Base-by-base conservation (phyloP, 2,113 vertebrate genomes). In the Spilogale gracilis region DNA sequence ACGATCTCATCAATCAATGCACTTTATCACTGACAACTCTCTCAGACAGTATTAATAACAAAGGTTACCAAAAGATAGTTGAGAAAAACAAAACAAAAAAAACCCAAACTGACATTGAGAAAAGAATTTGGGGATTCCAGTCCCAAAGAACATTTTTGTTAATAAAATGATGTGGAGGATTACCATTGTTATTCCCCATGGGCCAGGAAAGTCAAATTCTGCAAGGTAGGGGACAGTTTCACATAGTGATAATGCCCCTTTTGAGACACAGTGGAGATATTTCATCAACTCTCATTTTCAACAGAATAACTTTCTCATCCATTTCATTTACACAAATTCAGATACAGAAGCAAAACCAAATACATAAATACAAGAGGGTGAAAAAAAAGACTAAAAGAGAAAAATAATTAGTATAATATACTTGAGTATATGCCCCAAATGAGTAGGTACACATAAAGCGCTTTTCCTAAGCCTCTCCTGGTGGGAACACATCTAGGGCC, bases 261-360 rank as follows among this genome's bases (percentile, higher is more conserved):
- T 4, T 78, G 56, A 74, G 76, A 80, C 54, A 92, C 38, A 65
- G 23, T 58, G 45, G 58, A 74, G 50, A 61, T 21, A 14, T 56
- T 16, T 14, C 48, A 89, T 74, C 91, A 91, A 65, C 54, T 32
- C 60, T 96, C n/a, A 78, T 7, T 30, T 71, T 56, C 9, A 56
- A 78, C 0, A 92, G 30, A 86, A 58, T 0, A 80, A 43, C 16
- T 91, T 88, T 86, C 48, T 86, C 50, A 93, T n/a, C 45, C 23
- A 85, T 54, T 91, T 92, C 54, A 81, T 43, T 86, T n/a, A 95
- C 1, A 97, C 7, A 89, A 89, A 96, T 50, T 89, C 71, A 89
- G 50, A 58, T 48, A 52, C 6, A 69, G 91, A 71, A 79, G 23
- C 48, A 60, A 95, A 91, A 81, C 30, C 67, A 61, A 88, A 90